phyloP scores from a whole-genome alignment of 2,113 vertebrate species.

The Lagopus muta region DNA sequence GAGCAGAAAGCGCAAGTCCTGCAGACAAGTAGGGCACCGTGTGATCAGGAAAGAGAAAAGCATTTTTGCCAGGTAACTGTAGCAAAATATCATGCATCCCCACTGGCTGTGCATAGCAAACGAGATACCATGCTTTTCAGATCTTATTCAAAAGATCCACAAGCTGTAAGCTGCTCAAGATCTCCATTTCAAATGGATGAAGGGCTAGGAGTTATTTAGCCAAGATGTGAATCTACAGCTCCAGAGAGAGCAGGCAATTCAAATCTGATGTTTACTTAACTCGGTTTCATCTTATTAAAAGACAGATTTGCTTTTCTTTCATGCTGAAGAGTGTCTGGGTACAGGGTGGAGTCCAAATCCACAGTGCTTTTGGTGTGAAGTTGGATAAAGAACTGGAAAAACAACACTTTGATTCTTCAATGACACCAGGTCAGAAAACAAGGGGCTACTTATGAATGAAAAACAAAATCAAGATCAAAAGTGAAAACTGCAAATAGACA shows the following conservation, averaged over 20 bases:
- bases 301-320: conserved; percentile 40
- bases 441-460: neutral
- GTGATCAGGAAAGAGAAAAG: neutral
- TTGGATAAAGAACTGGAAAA: conserved; percentile 34
- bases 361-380: neutral
- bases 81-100: neutral
- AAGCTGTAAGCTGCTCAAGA: neutral
- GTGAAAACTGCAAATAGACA: neutral
- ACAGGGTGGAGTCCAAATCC: conserved; percentile 36
- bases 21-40: neutral
- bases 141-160: neutral
- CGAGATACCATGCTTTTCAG: neutral
- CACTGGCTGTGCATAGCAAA: neutral
- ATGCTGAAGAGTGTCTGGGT: conserved; percentile 41
- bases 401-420: neutral
- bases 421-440: neutral
- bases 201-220: neutral
- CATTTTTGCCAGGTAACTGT: neutral
- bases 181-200: conserved; percentile 6
- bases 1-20: neutral
- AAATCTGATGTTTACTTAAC: conserved; percentile 22
- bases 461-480: conserved; percentile 45
- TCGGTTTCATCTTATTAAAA: neutral
- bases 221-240: conserved; percentile 6
- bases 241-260: neutral